A percentile compares a stretch with the other conserved stretches of the same genome.
Evolutionary conservation across 2,888 invertebrate genomes (phyloP).

Genomic region (Chromoteleia sp.): DNA sequence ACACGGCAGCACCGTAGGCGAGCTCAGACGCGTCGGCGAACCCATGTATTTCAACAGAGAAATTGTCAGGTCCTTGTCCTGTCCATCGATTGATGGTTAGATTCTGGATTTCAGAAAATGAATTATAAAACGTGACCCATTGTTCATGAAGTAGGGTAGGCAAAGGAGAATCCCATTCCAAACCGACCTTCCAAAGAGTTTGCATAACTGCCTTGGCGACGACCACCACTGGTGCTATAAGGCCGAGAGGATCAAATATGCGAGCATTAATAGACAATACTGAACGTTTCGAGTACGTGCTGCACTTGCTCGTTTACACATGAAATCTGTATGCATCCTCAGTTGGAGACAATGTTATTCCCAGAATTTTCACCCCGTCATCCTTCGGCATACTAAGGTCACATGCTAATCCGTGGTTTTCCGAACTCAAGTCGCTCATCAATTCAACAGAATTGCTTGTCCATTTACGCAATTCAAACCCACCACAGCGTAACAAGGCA

Average conservation of each 20-base stretch:
- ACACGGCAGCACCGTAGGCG: background rate
- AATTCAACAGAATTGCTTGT: background rate
- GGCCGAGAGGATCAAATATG: background rate
- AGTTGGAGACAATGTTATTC: background rate
- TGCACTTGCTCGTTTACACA: no score
- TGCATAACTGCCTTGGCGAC: background rate
- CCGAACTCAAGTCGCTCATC: background rate
- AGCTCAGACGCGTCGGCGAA: no score
- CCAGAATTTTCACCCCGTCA: constrained; percentile 1
- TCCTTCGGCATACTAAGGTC: background rate
- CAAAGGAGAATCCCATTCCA: background rate
- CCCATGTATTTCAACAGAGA: no score
- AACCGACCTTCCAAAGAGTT: background rate
- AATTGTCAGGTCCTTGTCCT: no score
- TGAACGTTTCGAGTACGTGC: background rate
- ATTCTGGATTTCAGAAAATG: no score
- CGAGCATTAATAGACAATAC: background rate
- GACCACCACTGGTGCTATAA: background rate
- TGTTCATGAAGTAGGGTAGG: background rate
- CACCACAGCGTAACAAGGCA: background rate
- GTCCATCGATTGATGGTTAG: no score
- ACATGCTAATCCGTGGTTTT: constrained; percentile 6
- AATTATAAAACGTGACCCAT: no score
- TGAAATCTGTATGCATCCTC: background rate
- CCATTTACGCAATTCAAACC: constrained; percentile 17